phyloP scores from a whole-genome alignment of 2,113 vertebrate genomes.

The Syngnathus floridae region DNA sequence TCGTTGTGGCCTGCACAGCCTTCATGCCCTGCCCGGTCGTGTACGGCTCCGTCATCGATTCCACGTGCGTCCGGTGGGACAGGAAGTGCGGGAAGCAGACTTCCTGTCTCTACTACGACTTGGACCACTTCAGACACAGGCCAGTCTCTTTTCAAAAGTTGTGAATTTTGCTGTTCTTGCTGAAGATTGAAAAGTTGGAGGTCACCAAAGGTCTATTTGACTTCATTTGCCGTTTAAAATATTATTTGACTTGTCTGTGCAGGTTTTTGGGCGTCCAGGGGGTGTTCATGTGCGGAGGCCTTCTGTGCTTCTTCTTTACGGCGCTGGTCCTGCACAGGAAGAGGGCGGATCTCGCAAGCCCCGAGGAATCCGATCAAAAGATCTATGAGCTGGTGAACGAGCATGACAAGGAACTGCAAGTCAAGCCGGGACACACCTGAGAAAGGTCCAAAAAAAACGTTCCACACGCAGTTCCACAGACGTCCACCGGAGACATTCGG shows the following conservation, averaged over 20 bases:
- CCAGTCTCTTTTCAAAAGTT: slow-evolving; percentile 33
- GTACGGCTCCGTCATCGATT: slow-evolving; percentile 85
- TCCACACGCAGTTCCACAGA: not conserved
- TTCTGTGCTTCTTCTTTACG: slow-evolving; percentile 53
- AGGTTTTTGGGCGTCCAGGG: slow-evolving; percentile 55
- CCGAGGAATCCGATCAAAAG: accelerated
- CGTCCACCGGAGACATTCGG: not conserved
- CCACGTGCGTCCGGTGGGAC: slow-evolving; percentile 82
- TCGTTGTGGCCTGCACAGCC: slow-evolving; percentile 58
- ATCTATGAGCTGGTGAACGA: slow-evolving; percentile 28
- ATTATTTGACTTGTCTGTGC: not conserved
- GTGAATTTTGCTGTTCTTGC: not conserved
- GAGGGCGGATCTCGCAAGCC: not conserved
- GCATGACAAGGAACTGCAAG: slow-evolving; percentile 11
- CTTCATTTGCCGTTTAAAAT: too few relatives aligned
- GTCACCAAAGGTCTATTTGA: not conserved
- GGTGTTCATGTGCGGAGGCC: slow-evolving; percentile 42
- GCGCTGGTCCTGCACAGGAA: slow-evolving; percentile 21
- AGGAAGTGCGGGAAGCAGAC: slow-evolving; percentile 69
- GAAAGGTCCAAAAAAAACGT: not conserved
- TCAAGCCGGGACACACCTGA: slow-evolving; percentile 20
- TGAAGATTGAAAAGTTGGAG: too few relatives aligned
- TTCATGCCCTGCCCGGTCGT: slow-evolving; percentile 89
- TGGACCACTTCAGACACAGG: slow-evolving; percentile 78
- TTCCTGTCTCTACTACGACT: slow-evolving; percentile 84